Percentiles rank a stretch among this genome's conserved stretches.
Conservation (phyloP, 1,140 invertebrate species). For the Acromyrmex echinatior region DNA sequence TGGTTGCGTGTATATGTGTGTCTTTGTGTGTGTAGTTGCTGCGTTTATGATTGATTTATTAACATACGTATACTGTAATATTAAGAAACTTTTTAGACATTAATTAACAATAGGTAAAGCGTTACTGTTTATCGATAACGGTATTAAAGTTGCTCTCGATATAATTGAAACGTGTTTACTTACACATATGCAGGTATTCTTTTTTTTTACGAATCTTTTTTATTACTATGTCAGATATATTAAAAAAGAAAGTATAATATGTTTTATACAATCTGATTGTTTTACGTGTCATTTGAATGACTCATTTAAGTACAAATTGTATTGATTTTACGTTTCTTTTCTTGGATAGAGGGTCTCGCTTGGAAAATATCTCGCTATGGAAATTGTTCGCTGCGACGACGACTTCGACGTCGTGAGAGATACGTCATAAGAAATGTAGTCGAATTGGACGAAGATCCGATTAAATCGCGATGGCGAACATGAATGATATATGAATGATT, state of each 20-base stretch:
- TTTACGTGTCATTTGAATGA: neutral
- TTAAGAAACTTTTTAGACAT: conserved; percentile 34
- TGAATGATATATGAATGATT: neutral
- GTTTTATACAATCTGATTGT: neutral
- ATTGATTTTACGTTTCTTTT: neutral
- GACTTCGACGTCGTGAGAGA: conserved; percentile 7
- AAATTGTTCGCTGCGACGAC: conserved; percentile 18
- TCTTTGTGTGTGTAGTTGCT: neutral
- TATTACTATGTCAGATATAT: neutral
- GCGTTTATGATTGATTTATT: conserved; percentile 4
- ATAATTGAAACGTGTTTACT: neutral
- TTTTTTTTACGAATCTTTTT: neutral
- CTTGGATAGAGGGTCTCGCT: neutral
- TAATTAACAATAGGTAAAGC: conserved; percentile 38
- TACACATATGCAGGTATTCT: neutral
- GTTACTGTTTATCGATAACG: conserved; percentile 4
- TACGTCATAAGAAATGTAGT: conserved; percentile 13
- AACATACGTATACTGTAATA: conserved; percentile 29
- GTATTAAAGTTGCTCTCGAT: conserved; percentile 32
- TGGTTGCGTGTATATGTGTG: neutral
- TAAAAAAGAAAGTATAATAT: neutral
- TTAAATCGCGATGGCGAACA: conserved; percentile 1
- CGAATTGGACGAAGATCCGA: conserved; percentile 18
- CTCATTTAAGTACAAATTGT: conserved; percentile 46
- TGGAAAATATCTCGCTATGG: conserved; percentile 5